These are phyloP conservation scores for Nasonia giraulti DNA, from an alignment of 1,140 invertebrate genomes.

Conservation along the genomic window DNA sequence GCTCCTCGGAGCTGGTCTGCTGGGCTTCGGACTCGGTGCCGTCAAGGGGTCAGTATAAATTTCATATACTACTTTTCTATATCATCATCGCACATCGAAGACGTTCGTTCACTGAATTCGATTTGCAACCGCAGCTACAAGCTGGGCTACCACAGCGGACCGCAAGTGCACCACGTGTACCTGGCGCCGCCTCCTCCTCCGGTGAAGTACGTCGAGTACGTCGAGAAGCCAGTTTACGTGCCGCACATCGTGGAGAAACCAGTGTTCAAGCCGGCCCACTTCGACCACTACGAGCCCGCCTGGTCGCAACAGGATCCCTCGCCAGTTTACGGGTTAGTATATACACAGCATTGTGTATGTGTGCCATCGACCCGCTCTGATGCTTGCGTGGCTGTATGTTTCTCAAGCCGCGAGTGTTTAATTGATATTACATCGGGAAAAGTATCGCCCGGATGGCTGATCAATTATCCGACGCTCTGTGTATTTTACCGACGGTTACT, in stretches of 20 bases:
- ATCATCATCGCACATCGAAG: background rate
- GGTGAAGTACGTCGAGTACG: constrained; percentile 67
- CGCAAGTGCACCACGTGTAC: constrained; percentile 67
- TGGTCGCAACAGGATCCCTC: constrained; percentile 61
- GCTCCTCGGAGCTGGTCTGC: constrained; percentile 66
- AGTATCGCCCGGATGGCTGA: background rate
- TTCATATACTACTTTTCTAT: background rate
- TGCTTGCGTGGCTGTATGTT: background rate
- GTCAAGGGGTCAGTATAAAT: constrained; percentile 64
- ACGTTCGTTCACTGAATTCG: background rate
- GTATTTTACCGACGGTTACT: background rate
- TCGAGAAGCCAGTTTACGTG: constrained; percentile 68
- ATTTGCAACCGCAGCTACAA: constrained; percentile 61
- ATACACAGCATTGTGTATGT: background rate
- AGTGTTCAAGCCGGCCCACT: constrained; percentile 60
- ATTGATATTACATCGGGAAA: constrained; percentile 6
- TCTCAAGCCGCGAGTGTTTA: background rate
- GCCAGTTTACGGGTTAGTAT: constrained; percentile 62
- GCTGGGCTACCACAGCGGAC: constrained; percentile 62
- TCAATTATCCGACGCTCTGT: background rate
- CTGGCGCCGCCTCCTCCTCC: constrained; percentile 60
- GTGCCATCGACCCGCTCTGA: background rate
- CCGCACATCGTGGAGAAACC: constrained; percentile 66
- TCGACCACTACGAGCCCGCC: constrained; percentile 59
- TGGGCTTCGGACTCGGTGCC: constrained; percentile 67